These are phyloP conservation scores for Drosophila borborema DNA, from an alignment of 2,888 invertebrate genomes.

Conservation along the genomic window DNA sequence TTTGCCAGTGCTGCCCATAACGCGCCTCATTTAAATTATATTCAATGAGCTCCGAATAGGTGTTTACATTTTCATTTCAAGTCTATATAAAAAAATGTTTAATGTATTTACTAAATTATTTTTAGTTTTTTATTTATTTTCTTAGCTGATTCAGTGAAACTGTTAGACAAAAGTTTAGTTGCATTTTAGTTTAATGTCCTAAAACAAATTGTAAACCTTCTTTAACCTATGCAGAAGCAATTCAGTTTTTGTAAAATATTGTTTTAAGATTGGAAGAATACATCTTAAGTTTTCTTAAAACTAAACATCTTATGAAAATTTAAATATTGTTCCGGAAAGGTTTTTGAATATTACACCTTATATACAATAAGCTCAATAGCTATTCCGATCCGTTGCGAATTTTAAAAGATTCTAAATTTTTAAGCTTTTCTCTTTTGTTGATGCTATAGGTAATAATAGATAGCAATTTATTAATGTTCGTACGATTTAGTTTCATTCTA, in stretches of 20 bases:
- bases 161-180: slow-evolving; percentile 12
- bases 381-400: neutral
- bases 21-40: neutral
- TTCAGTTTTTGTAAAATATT: slow-evolving; percentile 6
- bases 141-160: slow-evolving; percentile 11
- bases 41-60: too few relatives aligned
- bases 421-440: neutral
- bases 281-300: slow-evolving; percentile 3
- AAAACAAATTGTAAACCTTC: slow-evolving; percentile 8
- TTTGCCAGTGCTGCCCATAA: slow-evolving; percentile 26
- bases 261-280: slow-evolving; percentile 10
- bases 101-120: neutral
- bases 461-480: slow-evolving; percentile 54
- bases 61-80: too few relatives aligned
- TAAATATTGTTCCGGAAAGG: slow-evolving; percentile 2
- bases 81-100: too few relatives aligned
- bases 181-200: slow-evolving; percentile 17
- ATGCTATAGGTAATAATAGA: slow-evolving; percentile 11
- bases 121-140: slow-evolving; percentile 12
- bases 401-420: neutral
- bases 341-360: slow-evolving; percentile 6
- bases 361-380: slow-evolving; percentile 12
- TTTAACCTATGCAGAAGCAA: neutral
- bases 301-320: slow-evolving; percentile 3
- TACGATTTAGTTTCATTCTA: slow-evolving; percentile 59